Evolutionary conservation across 2,888 invertebrate genomes (phyloP).

Genomic region (Ischnura elegans): DNA sequence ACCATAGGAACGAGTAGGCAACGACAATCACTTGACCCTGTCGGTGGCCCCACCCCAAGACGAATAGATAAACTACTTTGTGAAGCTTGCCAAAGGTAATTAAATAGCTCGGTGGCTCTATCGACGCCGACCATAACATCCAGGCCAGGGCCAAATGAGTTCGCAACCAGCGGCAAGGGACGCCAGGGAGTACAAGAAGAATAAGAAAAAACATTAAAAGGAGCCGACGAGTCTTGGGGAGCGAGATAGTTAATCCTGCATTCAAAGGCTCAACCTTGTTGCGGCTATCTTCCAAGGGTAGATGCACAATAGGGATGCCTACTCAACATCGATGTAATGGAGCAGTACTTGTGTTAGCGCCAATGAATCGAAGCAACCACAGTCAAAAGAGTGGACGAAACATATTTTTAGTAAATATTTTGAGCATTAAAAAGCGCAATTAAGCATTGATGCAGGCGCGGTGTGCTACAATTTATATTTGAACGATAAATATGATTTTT

Average conservation of each 20-base stretch:
- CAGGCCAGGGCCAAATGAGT: not conserved
- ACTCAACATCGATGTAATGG: no score
- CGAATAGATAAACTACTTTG: conserved; percentile 1
- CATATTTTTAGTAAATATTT: no score
- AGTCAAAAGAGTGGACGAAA: no score
- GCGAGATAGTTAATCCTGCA: not conserved
- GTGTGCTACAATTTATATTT: no score
- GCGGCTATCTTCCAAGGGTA: not conserved
- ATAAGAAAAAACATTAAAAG: no score
- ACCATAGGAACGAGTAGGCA: not conserved
- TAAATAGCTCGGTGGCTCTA: not conserved
- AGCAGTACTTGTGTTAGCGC: no score
- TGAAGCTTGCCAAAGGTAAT: not conserved
- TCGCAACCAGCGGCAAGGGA: not conserved
- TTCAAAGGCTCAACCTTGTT: not conserved
- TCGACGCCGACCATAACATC: not conserved
- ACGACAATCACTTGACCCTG: not conserved
- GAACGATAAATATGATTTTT: no score
- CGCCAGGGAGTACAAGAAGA: no score
- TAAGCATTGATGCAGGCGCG: no score
- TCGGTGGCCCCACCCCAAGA: not conserved
- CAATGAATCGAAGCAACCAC: no score
- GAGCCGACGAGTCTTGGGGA: not conserved
- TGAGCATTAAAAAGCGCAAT: no score
- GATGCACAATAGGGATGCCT: no score